A percentile compares a stretch with the other conserved stretches of the same genome.
These are phyloP conservation scores for Crypturellus undulatus DNA, from an alignment of 2,113 vertebrate species.

Conservation along the genomic window DNA sequence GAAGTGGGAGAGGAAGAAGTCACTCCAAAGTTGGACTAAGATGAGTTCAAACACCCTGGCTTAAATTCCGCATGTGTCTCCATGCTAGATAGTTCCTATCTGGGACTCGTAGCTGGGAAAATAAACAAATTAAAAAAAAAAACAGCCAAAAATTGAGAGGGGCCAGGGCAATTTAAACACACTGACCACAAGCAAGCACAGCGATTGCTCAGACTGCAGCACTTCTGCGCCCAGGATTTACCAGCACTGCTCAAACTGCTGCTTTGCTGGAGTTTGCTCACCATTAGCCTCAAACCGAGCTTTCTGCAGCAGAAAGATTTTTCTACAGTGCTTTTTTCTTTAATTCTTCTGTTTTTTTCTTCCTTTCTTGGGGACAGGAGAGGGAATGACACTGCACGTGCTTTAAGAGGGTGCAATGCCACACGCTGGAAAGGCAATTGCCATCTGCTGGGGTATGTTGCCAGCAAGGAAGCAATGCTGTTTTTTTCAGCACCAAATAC, in stretches of 20 bases:
- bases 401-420: background rate
- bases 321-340: background rate
- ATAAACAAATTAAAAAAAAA: background rate
- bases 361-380: background rate
- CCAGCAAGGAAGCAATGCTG: background rate
- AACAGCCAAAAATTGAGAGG: no score
- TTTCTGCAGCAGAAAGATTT: background rate
- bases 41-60: rapidly evolving
- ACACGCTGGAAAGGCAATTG: background rate
- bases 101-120: background rate
- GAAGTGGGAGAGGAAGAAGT: background rate
- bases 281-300: background rate
- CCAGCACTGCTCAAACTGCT: background rate
- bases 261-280: background rate
- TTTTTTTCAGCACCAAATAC: background rate
- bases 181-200: background rate
- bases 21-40: background rate
- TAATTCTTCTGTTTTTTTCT: no score
- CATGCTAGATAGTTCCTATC: background rate
- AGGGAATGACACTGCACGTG: rapidly evolving
- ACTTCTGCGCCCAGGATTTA: background rate
- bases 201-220: background rate
- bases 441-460: background rate
- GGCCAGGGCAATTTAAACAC: background rate
- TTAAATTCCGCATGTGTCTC: background rate